A percentile compares a stretch with the other conserved stretches of the same genome.
These are phyloP conservation scores for Enteromius fasciolatus DNA, from an alignment of 2,797 vertebrate genomes.

Conservation along the genomic window DNA sequence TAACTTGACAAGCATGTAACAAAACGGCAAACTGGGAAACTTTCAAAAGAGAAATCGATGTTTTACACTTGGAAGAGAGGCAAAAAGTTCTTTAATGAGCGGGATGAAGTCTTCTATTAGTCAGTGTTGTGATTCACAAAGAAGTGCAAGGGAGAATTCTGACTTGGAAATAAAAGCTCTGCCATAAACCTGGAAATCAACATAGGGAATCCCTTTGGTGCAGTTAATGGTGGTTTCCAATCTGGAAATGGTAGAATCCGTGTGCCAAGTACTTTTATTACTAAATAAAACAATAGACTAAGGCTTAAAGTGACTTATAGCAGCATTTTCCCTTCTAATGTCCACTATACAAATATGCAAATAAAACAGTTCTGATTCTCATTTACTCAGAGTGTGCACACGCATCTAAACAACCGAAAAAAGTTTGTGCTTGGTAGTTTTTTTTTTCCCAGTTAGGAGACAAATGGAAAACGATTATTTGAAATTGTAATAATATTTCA, in stretches of 20 bases:
- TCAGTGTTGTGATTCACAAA: constrained; percentile 5
- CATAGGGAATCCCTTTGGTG: constrained; percentile 8
- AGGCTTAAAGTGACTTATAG: no score
- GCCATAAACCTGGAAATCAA: constrained; percentile 1
- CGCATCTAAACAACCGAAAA: background rate
- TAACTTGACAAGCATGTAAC: constrained; percentile 10
- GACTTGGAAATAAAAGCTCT: constrained; percentile 10
- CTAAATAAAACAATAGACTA: no score
- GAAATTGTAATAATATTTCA: background rate
- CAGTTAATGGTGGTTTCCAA: constrained; percentile 28
- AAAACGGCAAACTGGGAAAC: background rate
- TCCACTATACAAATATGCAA: no score
- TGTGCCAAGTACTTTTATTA: background rate
- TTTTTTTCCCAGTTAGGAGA: background rate
- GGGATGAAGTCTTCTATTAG: background rate
- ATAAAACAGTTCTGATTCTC: background rate
- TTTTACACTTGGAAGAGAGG: background rate
- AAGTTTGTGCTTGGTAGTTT: background rate
- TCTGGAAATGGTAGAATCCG: constrained; percentile 4
- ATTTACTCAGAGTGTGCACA: background rate
- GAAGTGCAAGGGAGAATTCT: background rate
- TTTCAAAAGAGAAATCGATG: background rate
- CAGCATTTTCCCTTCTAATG: no score
- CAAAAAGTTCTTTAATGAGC: background rate
- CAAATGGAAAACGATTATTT: background rate